Conservation (phyloP, 2,797 vertebrate species). For the Parauchenoglanis ngamensis region DNA sequence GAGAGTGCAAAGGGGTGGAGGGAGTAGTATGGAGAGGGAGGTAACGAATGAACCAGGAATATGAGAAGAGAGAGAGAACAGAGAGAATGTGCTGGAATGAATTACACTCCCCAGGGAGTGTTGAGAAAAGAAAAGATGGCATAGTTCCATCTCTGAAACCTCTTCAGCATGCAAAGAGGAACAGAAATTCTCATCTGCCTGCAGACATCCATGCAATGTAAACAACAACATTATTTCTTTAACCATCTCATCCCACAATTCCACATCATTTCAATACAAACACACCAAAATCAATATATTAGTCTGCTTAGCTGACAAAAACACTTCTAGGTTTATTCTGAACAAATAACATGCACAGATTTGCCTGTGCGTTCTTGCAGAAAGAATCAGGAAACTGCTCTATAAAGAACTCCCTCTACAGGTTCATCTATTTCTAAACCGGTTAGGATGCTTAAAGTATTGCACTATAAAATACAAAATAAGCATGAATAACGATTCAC, state of each 20-base stretch:
- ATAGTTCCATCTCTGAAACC: conserved; percentile 45
- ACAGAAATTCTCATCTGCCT: conserved; percentile 2
- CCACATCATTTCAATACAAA: not conserved
- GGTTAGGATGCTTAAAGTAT: conserved; percentile 5
- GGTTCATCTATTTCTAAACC: not conserved
- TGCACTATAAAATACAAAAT: conserved; percentile 21
- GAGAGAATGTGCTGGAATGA: conserved; percentile 48
- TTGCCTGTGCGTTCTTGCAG: not conserved
- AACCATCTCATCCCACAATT: not conserved
- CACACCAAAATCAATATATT: conserved; percentile 10
- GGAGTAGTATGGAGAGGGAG: conserved; percentile 27
- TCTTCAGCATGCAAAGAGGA: conserved; percentile 13
- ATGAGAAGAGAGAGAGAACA: conserved; percentile 31
- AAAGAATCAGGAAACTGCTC: not conserved
- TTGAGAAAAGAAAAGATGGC: conserved; percentile 36
- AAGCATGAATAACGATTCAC: conserved; percentile 17
- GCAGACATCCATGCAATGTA: conserved; percentile 11
- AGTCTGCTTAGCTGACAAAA: not conserved
- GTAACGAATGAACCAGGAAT: conserved; percentile 5
- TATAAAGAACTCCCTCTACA: not conserved
- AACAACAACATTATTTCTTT: conserved; percentile 2
- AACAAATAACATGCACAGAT: conserved; percentile 10
- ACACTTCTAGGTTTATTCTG: not conserved
- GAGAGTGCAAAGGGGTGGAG: conserved; percentile 27
- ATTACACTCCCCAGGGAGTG: conserved; percentile 36